Base-by-base conservation (phyloP, 2,797 vertebrate species). In the Bryconaethiops microstoma region DNA sequence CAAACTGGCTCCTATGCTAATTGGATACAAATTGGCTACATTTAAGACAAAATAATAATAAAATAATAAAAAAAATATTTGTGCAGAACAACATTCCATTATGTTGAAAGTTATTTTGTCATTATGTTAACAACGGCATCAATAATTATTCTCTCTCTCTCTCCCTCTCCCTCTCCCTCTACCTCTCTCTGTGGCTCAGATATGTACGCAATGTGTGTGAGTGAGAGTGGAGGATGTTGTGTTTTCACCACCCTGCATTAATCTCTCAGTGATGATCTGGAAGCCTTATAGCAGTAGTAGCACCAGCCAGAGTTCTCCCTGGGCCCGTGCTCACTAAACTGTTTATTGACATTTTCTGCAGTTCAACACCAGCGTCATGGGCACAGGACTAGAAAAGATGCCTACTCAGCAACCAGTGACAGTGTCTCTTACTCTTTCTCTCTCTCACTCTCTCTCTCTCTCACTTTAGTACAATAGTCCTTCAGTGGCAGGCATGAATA, bases 271-370 rank as follows among this genome's bases (percentile, higher is more conserved):
- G 21, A 73, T 9, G 68, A 77, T 82, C 48, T 19, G 69, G 42
- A 77, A 88, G 83, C 87, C 85, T 83, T 75, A 84, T 90, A 89
- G 90, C 88, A 90, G 86, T 71, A 71, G 82, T 78, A 88, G 81
- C 80, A 73, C 79, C 72, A 86, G 83, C 82, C 69, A 88, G 84
- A 85, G 91, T 92, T 91, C 91, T 89, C 91, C 91, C 85, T 40
- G 84, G 84, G 89, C 83, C 86, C 84, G 87, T 88, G 86, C 87
- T 86, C 86, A 86, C 86, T 83, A 92, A 91, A 93, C 89, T 91
- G 89, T 92, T 92, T 93, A 94, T 93, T 92, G 91, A 92, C 86
- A 90, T 92, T 92, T 90, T 92, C 86, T 91, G 88, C 89, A 89
- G 90, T 92, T 91, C 74, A 90, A 89, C 81, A 85, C 82, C 86